These are phyloP conservation scores for Cetonia aurata DNA, from an alignment of 2,888 invertebrate genomes.

Conservation along the genomic window DNA sequence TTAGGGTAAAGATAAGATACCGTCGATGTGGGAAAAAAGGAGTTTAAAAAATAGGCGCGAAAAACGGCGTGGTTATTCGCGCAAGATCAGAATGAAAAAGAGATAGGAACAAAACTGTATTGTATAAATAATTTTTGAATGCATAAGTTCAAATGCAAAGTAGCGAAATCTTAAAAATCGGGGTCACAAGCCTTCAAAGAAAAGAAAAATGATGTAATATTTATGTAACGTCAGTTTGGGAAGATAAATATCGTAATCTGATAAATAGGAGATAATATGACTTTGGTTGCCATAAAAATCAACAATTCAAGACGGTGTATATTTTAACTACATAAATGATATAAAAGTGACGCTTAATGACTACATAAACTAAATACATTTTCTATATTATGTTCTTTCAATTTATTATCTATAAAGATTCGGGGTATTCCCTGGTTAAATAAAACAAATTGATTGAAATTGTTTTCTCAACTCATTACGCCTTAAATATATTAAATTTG, in stretches of 20 bases:
- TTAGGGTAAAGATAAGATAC: constrained; percentile 4
- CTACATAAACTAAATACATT: no score
- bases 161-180: not conserved
- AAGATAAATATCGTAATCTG: constrained; percentile 18
- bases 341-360: no score
- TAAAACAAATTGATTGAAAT: not conserved
- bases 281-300: no score
- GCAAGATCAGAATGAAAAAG: constrained; percentile 11
- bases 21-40: not conserved
- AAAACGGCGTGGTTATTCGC: not conserved
- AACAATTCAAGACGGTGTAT: no score
- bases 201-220: not conserved
- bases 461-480: not conserved
- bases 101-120: not conserved
- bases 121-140: no score
- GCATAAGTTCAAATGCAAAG: constrained; percentile 3
- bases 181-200: not conserved
- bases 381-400: no score
- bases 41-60: constrained; percentile 17
- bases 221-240: not conserved
- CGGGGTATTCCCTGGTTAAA: no score
- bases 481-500: not conserved
- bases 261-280: no score
- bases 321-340: no score
- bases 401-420: no score